These are phyloP conservation scores for Pitta sordida DNA, from an alignment of 2,113 vertebrate species.

Conservation along the genomic window DNA sequence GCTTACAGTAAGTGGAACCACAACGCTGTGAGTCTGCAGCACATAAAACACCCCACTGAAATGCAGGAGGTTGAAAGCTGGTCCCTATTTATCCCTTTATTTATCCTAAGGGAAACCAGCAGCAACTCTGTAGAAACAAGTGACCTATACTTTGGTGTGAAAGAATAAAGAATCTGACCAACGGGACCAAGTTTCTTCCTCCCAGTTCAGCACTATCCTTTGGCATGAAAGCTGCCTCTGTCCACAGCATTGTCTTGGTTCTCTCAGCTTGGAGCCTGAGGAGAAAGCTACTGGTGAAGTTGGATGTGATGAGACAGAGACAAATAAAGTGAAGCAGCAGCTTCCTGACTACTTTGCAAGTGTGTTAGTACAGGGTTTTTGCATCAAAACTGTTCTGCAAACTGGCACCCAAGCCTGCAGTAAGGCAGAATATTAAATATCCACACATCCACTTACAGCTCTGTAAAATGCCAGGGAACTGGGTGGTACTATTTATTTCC, in stretches of 20 bases:
- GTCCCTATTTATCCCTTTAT: neutral
- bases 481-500: neutral
- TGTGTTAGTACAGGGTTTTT: neutral
- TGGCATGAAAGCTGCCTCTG: neutral
- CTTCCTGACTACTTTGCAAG: neutral
- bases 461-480: neutral
- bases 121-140: neutral
- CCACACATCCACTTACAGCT: accelerated
- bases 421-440: neutral
- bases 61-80: neutral
- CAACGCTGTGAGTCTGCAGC: neutral
- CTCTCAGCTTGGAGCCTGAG: neutral
- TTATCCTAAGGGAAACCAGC: neutral
- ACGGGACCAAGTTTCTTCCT: neutral
- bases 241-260: neutral
- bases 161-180: neutral
- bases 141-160: neutral
- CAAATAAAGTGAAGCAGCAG: neutral
- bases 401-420: neutral
- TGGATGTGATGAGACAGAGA: neutral
- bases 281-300: neutral
- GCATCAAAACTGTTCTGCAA: neutral
- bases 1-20: neutral
- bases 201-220: neutral
- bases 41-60: neutral